Evolutionary conservation across 2,113 vertebrate species (phyloP).

Genomic region (Oncorhynchus kisutch): DNA sequence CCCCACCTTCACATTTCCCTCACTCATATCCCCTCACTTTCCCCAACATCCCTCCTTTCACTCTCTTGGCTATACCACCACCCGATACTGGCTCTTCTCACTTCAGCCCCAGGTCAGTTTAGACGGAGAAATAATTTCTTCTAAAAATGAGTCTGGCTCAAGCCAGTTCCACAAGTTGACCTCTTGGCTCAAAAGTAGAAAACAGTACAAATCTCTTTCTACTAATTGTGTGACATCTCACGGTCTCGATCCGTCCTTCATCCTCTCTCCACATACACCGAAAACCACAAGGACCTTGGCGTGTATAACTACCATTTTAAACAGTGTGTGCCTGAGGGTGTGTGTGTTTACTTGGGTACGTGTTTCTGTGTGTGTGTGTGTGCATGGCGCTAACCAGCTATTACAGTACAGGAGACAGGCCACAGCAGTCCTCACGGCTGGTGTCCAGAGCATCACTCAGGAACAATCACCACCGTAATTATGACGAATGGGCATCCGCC

Average conservation of each 20-base stretch:
- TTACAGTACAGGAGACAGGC: no score
- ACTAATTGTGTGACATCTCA: no score
- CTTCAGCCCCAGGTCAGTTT: constrained; percentile 16
- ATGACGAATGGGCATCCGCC: constrained; percentile 1
- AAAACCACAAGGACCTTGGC: no score
- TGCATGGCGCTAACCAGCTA: no score
- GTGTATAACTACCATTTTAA: no score
- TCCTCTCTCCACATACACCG: no score
- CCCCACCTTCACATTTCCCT: constrained; percentile 6
- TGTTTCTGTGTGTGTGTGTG: background rate
- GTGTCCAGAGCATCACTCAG: constrained; percentile 19
- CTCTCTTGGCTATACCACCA: constrained; percentile 28
- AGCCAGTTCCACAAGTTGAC: background rate
- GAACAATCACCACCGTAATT: constrained; percentile 21
- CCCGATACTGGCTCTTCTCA: constrained; percentile 31
- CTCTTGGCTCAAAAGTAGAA: background rate
- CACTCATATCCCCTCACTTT: background rate
- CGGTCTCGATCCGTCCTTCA: no score
- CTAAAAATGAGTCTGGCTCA: constrained; percentile 14
- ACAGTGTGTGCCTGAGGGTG: no score
- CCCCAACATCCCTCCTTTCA: background rate
- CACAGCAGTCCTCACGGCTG: no score
- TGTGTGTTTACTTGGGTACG: background rate
- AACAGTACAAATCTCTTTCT: background rate
- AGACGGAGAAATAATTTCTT: background rate